Base-by-base conservation (phyloP, 2,113 vertebrate genomes). In the Salvator merianae region DNA sequence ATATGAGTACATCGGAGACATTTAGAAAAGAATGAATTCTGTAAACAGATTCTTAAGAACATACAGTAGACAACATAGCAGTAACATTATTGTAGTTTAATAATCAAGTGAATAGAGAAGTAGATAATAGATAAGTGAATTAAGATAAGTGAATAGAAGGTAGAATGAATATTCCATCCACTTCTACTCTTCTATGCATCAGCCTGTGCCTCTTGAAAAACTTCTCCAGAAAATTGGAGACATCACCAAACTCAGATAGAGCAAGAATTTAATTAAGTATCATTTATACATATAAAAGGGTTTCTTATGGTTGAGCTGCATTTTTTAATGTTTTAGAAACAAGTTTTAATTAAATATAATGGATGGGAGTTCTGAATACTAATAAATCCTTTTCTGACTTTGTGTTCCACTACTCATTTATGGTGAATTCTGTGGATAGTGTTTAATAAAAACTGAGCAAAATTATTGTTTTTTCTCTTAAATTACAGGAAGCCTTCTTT, bases 401-500 rank as follows among this genome's bases (percentile, higher is more conserved):
- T 8, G 2, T 40, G 24, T 63, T 71, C 20, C 34, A 43, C 1
- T 74, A 30, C 32, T 85, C 55, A 65, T n/a, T 30, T 73, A 73
- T 70, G 40, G 24, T 36, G 69, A 85, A 62, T 43, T 38, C 18
- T 84, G 65, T 32, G 14, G 26, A 22, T 28, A 4, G 14, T 30
- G 62, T 76, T 71, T 24, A 62, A 34, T 55, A 55, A 32, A 53
- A 32, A 69, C 24, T 34, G 9, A 32, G 43, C 16, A n/a, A 22
- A 55, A 38, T 22, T 20, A 7, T 43, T n/a, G 2, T 69, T 24
- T 20, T 83, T 59, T 77, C 0, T 59, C 82, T 28, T 68, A 85
- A 62, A 85, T 90, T 92, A 26, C 91, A 99, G 99, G 99, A 99
- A 65, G 99, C 99, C 36, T 99, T 99, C 92, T 99, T 99, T 89